Percentiles rank a stretch among this genome's conserved stretches.
These are phyloP conservation scores for Achlya flavicornis DNA, from an alignment of 2,888 invertebrate species.

Conservation along the genomic window DNA sequence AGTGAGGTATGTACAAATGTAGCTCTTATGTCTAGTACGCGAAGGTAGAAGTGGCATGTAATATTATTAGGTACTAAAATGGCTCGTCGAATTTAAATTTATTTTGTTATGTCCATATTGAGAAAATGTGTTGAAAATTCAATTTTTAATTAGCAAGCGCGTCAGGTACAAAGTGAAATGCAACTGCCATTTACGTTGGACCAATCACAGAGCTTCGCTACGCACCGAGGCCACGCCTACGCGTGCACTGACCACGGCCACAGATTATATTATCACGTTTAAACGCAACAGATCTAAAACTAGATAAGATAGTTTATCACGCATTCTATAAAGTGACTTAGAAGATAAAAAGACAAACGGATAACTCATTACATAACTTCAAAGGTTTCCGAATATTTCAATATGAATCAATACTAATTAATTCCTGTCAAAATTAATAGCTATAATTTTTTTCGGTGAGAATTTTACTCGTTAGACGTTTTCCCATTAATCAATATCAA, in stretches of 20 bases:
- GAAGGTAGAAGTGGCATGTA: constrained; percentile 35
- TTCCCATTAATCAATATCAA: constrained; percentile 67
- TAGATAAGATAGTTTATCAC: constrained; percentile 35
- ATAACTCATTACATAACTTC: constrained; percentile 12
- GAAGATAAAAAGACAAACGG: constrained; percentile 24
- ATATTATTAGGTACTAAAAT: neutral
- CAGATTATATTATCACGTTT: constrained; percentile 35
- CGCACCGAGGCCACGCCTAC: constrained; percentile 71
- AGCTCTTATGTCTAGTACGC: constrained; percentile 43
- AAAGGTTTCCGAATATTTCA: constrained; percentile 19
- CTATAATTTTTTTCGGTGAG: constrained; percentile 45
- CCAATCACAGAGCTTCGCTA: constrained; percentile 63
- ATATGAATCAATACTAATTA: constrained; percentile 35
- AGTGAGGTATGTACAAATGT: constrained; percentile 55
- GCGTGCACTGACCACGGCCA: constrained; percentile 53
- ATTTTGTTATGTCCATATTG: constrained; percentile 9
- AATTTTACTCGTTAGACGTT: constrained; percentile 56
- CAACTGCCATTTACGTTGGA: constrained; percentile 62
- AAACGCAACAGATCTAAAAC: constrained; percentile 38
- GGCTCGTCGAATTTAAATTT: constrained; percentile 30
- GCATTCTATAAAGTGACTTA: constrained; percentile 32
- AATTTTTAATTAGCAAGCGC: constrained; percentile 61
- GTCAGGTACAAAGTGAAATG: constrained; percentile 71
- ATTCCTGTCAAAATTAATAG: constrained; percentile 58
- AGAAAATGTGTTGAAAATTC: constrained; percentile 42